Percentiles rank a stretch among this genome's conserved stretches.
phyloP scores from a whole-genome alignment of 2,113 vertebrate genomes.

The Desmodus rotundus region DNA sequence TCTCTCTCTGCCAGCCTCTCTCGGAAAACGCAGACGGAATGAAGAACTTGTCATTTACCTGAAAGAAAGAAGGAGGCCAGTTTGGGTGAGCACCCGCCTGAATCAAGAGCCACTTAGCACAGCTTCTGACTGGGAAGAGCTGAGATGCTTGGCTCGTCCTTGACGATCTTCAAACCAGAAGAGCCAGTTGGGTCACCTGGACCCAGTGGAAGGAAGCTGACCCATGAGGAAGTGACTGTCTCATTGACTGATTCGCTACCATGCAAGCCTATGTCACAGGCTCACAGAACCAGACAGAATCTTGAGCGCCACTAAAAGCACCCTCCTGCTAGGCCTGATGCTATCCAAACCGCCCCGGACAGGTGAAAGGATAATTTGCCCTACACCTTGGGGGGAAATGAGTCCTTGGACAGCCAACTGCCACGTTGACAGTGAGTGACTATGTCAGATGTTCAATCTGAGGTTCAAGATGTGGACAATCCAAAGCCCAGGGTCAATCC shows the following conservation, averaged over 20 bases:
- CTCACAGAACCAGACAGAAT: not conserved
- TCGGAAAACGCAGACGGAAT: not conserved
- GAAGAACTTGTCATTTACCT: not conserved
- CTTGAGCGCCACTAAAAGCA: not conserved
- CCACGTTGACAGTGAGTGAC: not conserved
- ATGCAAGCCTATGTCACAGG: not conserved
- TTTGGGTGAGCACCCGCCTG: not conserved
- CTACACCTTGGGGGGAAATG: not conserved
- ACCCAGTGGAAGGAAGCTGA: not conserved
- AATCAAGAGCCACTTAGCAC: not conserved
- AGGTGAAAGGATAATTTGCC: not conserved
- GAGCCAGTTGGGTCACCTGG: too few relatives aligned
- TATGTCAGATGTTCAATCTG: not conserved
- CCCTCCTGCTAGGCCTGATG: not conserved
- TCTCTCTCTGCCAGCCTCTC: not conserved
- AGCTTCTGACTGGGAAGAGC: not conserved
- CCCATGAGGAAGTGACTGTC: not conserved
- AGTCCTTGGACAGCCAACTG: not conserved
- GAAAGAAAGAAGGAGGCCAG: not conserved
- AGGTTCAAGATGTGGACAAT: not conserved
- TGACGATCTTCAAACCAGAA: not conserved
- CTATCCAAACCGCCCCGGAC: not conserved
- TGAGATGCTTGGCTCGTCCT: not conserved
- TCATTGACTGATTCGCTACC: not conserved
- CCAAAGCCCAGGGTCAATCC: not conserved